Percentiles rank a stretch among this genome's conserved stretches.
phyloP scores from a whole-genome alignment of 2,113 vertebrate species.

The Salvelinus fontinalis region DNA sequence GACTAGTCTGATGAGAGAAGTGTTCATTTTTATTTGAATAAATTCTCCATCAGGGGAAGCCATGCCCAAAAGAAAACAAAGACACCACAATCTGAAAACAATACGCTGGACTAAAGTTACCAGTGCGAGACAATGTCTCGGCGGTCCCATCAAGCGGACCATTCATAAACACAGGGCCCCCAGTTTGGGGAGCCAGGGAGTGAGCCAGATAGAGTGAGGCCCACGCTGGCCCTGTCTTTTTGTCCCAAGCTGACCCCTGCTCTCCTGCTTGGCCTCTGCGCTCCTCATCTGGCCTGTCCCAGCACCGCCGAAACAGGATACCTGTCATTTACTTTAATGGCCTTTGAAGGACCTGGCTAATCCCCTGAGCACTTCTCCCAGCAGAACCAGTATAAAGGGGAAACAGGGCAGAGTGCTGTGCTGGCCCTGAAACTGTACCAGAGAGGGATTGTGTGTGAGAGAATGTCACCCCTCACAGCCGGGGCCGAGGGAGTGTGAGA shows the following conservation, averaged over 20 bases:
- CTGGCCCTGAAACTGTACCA: slow-evolving; percentile 71
- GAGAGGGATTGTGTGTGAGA: slow-evolving; percentile 69
- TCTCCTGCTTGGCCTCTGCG: slow-evolving; percentile 74
- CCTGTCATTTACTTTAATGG: slow-evolving; percentile 83
- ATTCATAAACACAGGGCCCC: slow-evolving; percentile 66
- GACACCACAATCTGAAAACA: slow-evolving; percentile 41
- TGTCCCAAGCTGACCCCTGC: slow-evolving; percentile 80
- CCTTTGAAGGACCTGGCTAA: slow-evolving; percentile 80
- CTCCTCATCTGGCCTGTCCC: slow-evolving; percentile 78
- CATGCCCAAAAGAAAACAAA: slow-evolving; percentile 55
- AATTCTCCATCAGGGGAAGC: slow-evolving; percentile 33
- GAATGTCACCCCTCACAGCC: slow-evolving; percentile 71
- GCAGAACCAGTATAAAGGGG: slow-evolving; percentile 67
- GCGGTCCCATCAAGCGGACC: slow-evolving; percentile 75
- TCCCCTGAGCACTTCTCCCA: slow-evolving; percentile 76
- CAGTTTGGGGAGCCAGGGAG: slow-evolving; percentile 56
- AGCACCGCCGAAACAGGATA: slow-evolving; percentile 76
- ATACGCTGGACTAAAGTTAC: slow-evolving; percentile 65
- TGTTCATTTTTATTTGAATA: slow-evolving; percentile 28
- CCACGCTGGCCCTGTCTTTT: slow-evolving; percentile 68
- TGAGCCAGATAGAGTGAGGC: slow-evolving; percentile 67
- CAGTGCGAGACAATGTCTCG: slow-evolving; percentile 71
- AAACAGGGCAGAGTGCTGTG: slow-evolving; percentile 58
- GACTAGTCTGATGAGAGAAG: background rate
- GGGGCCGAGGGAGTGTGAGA: slow-evolving; percentile 56